These are phyloP conservation scores for Herpetotheres cachinnans DNA, from an alignment of 2,113 vertebrate species.

Conservation along the genomic window DNA sequence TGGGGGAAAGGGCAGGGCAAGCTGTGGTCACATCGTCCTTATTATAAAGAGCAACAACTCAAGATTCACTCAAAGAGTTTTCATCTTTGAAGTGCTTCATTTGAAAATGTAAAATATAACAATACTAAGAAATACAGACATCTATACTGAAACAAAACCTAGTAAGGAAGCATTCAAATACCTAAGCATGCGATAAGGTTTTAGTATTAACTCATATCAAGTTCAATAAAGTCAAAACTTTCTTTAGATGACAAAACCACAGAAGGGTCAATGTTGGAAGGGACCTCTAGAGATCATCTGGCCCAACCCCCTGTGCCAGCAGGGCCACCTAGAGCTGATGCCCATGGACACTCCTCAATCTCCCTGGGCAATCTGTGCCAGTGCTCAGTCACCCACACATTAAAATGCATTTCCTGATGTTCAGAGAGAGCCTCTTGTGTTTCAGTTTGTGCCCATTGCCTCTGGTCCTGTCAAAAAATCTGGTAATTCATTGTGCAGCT, in stretches of 20 bases:
- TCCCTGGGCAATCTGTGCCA: background rate
- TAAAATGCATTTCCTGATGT: background rate
- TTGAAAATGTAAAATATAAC: background rate
- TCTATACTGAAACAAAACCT: background rate
- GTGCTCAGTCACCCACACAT: background rate
- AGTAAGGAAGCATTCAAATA: background rate
- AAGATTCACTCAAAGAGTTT: background rate
- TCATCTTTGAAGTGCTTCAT: background rate
- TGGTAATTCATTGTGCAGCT: background rate
- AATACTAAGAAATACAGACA: background rate
- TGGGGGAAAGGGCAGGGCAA: conserved; percentile 39
- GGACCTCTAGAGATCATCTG: background rate
- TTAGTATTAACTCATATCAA: background rate
- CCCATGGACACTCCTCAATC: background rate
- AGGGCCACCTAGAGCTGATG: background rate
- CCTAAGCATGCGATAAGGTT: background rate
- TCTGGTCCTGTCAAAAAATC: background rate
- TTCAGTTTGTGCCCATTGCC: background rate
- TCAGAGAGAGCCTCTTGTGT: background rate
- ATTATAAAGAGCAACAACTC: background rate
- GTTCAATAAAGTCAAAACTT: background rate
- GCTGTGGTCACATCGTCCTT: background rate
- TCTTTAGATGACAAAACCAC: background rate
- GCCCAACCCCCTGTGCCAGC: background rate
- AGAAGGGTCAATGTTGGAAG: background rate